phyloP scores from a whole-genome alignment of 1,140 invertebrate species.

The Rhynchophorus ferrugineus region DNA sequence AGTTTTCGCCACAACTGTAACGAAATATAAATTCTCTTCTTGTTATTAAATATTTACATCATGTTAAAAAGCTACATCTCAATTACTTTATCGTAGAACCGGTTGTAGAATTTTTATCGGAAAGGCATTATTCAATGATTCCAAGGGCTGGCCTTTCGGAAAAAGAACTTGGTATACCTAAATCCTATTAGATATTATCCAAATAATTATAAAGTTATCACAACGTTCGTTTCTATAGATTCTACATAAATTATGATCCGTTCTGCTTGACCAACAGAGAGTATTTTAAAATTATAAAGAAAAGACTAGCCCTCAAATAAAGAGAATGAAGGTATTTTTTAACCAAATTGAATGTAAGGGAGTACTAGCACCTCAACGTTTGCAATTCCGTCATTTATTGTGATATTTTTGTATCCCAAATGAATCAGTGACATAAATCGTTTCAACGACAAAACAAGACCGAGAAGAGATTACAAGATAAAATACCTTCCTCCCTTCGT shows the following conservation, averaged over 20 bases:
- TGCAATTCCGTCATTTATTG: constrained; percentile 9
- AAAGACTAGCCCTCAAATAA: neutral
- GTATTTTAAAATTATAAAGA: neutral
- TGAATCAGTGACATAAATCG: too few species aligned
- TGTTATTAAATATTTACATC: constrained; percentile 19
- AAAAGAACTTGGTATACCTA: neutral
- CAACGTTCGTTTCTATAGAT: neutral
- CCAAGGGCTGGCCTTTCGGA: neutral
- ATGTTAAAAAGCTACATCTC: constrained; percentile 14
- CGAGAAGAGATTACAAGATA: neutral
- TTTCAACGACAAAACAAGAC: neutral
- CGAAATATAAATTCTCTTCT: constrained; percentile 26
- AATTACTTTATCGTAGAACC: constrained; percentile 1
- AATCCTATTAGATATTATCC: neutral
- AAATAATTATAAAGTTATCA: neutral
- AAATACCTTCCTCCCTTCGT: constrained; percentile 7
- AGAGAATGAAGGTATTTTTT: constrained; percentile 11
- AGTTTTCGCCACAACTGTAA: constrained; percentile 18
- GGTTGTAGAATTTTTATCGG: neutral
- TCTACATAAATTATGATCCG: too few species aligned
- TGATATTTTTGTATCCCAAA: too few species aligned
- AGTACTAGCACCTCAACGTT: constrained; percentile 8
- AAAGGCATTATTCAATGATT: constrained; percentile 1
- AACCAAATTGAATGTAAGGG: neutral
- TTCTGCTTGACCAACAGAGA: too few species aligned